A percentile compares a stretch with the other conserved stretches of the same genome.
Evolutionary conservation across 1,140 invertebrate species (phyloP).

Genomic region (Periplaneta americana): DNA sequence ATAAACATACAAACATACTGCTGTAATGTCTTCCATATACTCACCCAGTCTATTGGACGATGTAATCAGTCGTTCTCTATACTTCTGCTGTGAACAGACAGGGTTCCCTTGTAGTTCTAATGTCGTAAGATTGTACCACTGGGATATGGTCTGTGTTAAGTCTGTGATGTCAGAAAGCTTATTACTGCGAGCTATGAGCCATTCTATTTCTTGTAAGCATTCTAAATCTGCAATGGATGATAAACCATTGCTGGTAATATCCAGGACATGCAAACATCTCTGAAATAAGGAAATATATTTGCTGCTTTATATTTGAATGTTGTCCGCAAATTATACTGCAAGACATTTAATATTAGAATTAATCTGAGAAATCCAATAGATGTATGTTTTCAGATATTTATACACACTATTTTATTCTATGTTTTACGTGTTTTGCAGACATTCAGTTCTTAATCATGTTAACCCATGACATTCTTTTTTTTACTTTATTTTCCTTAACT

Average conservation of each 20-base stretch:
- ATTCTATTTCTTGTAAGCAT: slow-evolving; percentile 36
- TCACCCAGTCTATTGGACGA: neutral
- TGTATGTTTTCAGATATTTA: too few species aligned
- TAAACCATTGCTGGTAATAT: slow-evolving; percentile 46
- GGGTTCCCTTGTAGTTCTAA: slow-evolving; percentile 53
- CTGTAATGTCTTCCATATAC: too few species aligned
- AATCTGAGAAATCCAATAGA: too few species aligned
- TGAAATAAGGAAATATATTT: slow-evolving; percentile 24
- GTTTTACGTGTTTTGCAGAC: too few species aligned
- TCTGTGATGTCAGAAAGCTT: slow-evolving; percentile 39
- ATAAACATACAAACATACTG: too few species aligned
- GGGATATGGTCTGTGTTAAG: slow-evolving; percentile 43
- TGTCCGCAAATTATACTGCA: too few species aligned
- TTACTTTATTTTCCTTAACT: too few species aligned
- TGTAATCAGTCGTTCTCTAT: slow-evolving; percentile 52
- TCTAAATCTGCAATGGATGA: slow-evolving; percentile 35
- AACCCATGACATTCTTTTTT: too few species aligned
- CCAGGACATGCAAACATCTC: slow-evolving; percentile 40
- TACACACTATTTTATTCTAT: too few species aligned
- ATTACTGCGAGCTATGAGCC: slow-evolving; percentile 44
- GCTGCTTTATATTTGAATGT: neutral
- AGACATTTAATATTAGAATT: too few species aligned
- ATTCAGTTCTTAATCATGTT: too few species aligned
- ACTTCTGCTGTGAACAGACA: slow-evolving; percentile 49
- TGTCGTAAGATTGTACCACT: slow-evolving; percentile 44